Evolutionary conservation across 2,888 invertebrate genomes (phyloP), one percentile per base, ranked within the genome.

Genomic region (Polyommatus iphigenia): DNA sequence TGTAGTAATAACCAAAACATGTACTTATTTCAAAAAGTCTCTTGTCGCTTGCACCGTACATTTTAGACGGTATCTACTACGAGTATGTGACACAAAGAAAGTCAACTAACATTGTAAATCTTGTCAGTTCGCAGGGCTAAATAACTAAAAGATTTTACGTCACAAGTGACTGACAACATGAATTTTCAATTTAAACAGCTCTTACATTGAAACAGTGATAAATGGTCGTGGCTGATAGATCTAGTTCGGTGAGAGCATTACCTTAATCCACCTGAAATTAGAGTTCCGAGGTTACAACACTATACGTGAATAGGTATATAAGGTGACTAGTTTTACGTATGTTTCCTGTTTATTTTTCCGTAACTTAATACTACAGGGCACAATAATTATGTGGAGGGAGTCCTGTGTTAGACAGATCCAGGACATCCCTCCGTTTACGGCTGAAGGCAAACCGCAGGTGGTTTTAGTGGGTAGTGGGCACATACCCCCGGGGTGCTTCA

Each of bases 21-120:
- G 32, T 32, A 32, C 3, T 32, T 32, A 32, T 32, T 32, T 32
- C 32, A 32, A 32, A 32, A 32, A 32, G 5, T 32, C 24, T 24
- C 24, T 24, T 78, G 29, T 85, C 20, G 77, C 83, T 86, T 82
- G 77, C 10, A 50, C 81, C 77, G 15, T 13, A 59, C 67, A 80
- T 79, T 81, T 84, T 84, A 84, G 85, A 81, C 79, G 80, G 84
- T 83, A 86, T 87, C 85, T 87, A 89, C 88, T 87, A n/a, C n/a
- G n/a, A n/a, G n/a, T n/a, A 79, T 87, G 89, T 90, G 89, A 88
- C 87, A 90, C 89, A 91, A 90, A 90, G 90, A 88, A 89, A 88
- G 88, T 89, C 84, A 88, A 87, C 85, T 85, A 83, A 85, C 87
- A 85, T 86, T 89, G 88, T 89, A 90, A 90, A 91, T 89, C 89